Conservation (phyloP, 2,113 vertebrate species). For the Heterochromis multidens region DNA sequence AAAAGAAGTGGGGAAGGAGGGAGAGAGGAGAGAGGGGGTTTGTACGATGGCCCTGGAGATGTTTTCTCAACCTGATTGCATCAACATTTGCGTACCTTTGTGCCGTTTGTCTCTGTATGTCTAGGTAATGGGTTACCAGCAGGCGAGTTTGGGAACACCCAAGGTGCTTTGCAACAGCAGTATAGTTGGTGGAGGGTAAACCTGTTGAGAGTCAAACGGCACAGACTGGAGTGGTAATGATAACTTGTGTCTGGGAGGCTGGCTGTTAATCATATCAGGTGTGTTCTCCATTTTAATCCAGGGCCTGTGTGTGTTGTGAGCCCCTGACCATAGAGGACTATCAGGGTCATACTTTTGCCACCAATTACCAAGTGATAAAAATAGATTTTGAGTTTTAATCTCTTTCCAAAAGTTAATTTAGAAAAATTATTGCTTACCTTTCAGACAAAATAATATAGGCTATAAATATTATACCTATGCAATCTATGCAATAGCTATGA, state of each 20-base stretch:
- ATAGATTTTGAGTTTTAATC: not conserved
- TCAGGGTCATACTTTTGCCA: not conserved
- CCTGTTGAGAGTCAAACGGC: slow-evolving; percentile 76
- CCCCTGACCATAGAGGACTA: slow-evolving; percentile 1
- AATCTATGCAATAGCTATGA: not conserved
- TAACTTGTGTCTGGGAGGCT: slow-evolving; percentile 51
- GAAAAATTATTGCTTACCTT: not conserved
- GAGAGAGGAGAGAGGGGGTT: not conserved
- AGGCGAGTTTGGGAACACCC: slow-evolving; percentile 80
- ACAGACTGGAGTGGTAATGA: slow-evolving; percentile 76
- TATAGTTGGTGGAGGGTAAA: slow-evolving; percentile 66
- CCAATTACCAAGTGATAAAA: not conserved
- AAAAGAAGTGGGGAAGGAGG: slow-evolving; percentile 27
- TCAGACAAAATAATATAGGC: not conserved
- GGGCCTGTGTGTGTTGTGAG: not conserved
- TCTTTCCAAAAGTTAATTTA: not conserved
- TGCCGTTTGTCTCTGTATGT: slow-evolving; percentile 77
- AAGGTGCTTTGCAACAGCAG: slow-evolving; percentile 80
- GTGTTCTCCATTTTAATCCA: slow-evolving; percentile 42
- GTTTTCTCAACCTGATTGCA: slow-evolving; percentile 82
- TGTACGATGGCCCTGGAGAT: slow-evolving; percentile 76
- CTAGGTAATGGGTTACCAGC: slow-evolving; percentile 82
- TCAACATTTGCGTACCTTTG: slow-evolving; percentile 77
- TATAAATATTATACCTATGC: not conserved
- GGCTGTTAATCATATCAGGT: slow-evolving; percentile 60